Base-by-base conservation (phyloP, 92 coral and sea anemone species). In the Chrysogorgia sp. region DNA sequence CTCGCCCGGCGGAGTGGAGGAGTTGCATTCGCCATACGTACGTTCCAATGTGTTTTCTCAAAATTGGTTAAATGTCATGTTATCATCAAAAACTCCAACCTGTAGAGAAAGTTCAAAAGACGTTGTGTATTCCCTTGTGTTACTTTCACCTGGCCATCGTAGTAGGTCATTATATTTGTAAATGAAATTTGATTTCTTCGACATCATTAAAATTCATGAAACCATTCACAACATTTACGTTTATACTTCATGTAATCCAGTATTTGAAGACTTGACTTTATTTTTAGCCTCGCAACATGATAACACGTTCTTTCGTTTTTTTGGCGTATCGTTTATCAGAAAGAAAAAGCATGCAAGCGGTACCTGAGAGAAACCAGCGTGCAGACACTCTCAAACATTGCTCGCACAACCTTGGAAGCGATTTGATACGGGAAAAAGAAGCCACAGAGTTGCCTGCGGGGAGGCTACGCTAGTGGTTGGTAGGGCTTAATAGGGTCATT, bases 1-100 rank as follows among this genome's bases (percentile, higher is more conserved):
- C 94, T 81, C 41, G 92, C 90, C 34, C 97, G 72, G 26, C 83
- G 82, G 25, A 87, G 86, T 34, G 92, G 78, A 47, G 82, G 88
- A 28, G 65, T 49, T 63, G 64, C 82, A 31, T 77, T 59, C 84
- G 90, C 92, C 92, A 89, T 89, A 71, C 79, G 22, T 49, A 72
- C 31, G 24, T 24, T 43, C 23, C 7, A 49, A 30, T 40, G 49
- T 34, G 0, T 49, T 29, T 29, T 37, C 10, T 72, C 65, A 72
- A 56, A n/a, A 10, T 33, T 37, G 48, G 3, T 29, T 24, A 33
- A 72, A 17, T 31, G 59, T 72, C 79, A 72, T 23, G 49, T 72
- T 52, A 72, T 53, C 35, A 30, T 24, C 79, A 64, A 72, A 72
- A 48, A 72, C 40, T 72, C 79, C 50, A 56, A 56, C 31, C 79